Evolutionary conservation across 2,888 invertebrate genomes (phyloP), one percentile per base, ranked within the genome.

Genomic region (Hirtodrosophila trivittata): DNA sequence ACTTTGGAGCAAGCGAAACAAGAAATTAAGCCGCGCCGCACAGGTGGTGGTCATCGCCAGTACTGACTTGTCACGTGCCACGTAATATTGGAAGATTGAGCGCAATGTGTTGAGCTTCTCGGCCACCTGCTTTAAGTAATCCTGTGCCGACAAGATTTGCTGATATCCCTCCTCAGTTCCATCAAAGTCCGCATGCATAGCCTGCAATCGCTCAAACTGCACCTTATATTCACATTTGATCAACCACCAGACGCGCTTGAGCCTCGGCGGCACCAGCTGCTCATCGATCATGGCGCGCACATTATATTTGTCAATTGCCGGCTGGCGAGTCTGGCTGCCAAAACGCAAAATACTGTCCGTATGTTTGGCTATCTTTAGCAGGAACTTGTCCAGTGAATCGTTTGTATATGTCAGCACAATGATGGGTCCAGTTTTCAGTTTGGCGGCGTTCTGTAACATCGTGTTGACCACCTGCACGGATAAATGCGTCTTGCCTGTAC

Each of bases 371-470:
- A 95, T 91, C 6, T 94, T 95, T 87, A 95, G 94, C 28, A 97
- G 89, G 88, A 97, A 97, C 87, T 97, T 96, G 91, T 97, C 97
- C 37, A 97, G 90, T 3, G 97, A 96, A 88, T 96, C 96, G 91
- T 97, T 97, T 5, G 96, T 97, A 88, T 94, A 96, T 81, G 96
- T 95, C 13, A 97, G 93, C 0, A 97, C 91, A 7, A 97, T 90
- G 88, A 97, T 94, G 69, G 92, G 91, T n/a, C 86, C 86, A 0
- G 92, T 85, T 6, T 85, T 65, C 0, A 92, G 91, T 0, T 74
- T 56, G 0, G 91, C 91, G 0, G 92, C 91, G 87, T 95, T 96
- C 57, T 92, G 89, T 1, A 96, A 88, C 16, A 97, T 86, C 0
- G 93, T 92, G 51, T 93, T 91, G 0, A 95, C 94, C 13, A 97